phyloP scores from a whole-genome alignment of 2,888 invertebrate species.

The Iphiclides podalirius region DNA sequence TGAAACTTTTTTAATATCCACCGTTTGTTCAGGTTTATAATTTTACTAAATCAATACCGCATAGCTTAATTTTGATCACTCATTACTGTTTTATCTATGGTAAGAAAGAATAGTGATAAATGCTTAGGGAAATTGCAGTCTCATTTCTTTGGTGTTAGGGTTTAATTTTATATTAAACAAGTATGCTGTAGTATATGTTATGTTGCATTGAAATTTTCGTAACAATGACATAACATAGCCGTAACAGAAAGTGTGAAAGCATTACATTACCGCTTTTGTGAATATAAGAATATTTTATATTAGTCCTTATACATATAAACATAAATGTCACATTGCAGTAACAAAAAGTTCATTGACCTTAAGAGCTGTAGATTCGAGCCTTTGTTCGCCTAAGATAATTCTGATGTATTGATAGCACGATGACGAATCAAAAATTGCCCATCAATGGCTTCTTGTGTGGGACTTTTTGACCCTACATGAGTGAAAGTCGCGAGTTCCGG shows the following conservation, averaged over 20 bases:
- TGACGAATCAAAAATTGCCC: conserved; percentile 50
- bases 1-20: too few relatives aligned
- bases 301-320: conserved; percentile 14
- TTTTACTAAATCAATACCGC: neutral
- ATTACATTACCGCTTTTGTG: conserved; percentile 21
- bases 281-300: neutral
- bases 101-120: neutral
- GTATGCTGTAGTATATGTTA: too few relatives aligned
- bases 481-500: conserved; percentile 75
- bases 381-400: conserved; percentile 31
- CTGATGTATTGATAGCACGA: conserved; percentile 41
- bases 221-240: conserved; percentile 53
- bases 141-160: neutral
- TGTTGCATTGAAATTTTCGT: too few relatives aligned
- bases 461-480: conserved; percentile 41
- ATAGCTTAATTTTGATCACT: neutral
- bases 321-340: conserved; percentile 7
- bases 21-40: too few relatives aligned
- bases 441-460: conserved; percentile 39
- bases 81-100: neutral
- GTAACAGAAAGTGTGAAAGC: conserved; percentile 47
- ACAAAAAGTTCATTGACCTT: neutral
- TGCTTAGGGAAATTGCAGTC: too few relatives aligned
- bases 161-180: too few relatives aligned
- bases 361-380: conserved; percentile 18